Base-by-base conservation (phyloP, 2,888 invertebrate species). In the Pterobdella sp. region DNA sequence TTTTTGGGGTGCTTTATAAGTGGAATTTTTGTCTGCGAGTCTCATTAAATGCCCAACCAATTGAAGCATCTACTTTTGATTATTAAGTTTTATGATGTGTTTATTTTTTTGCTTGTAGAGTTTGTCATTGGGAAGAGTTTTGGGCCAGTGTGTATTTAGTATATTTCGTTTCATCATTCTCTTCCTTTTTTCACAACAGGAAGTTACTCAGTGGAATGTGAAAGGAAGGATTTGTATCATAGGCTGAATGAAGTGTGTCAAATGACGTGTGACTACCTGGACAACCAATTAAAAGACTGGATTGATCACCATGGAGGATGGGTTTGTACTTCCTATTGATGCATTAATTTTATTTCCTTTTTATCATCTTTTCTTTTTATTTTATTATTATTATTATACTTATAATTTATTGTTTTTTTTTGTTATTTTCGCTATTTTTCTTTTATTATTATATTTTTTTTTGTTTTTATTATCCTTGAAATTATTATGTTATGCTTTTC, bases 221-320 rank as follows among this genome's bases (percentile, higher is more conserved):
- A 80, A 52, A 78, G 82, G 74, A 81, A 79, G 73, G 79, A 81
- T 63, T 80, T 81, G 79, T 80, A 81, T 36, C 77, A 80, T 68
- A 77, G 83, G 70, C 82, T 84, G 10, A 80, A 82, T 74, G 79
- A 80, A 68, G 80, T 85, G 72, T 80, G 82, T 49, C 81, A 83
- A 72, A 84, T 84, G 83, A 79, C 82, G 26, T 77, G 82, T n/a
- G 77, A 78, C 29, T 85, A 84, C 77, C 77, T 84, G 56, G 80
- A 83, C 74, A 78, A 75, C 74, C 79, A 81, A 74, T 78, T 84
- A 75, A 76, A 78, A 52, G 77, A 78, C n/a, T 85, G 85, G 85
- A 84, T 85, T 74, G 76, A 76, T 14, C 78, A 80, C 37, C 80
- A 85, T 73, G 82, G 82, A 64, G 83, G 82, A 67, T 85, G 85